These are phyloP conservation scores for Merops nubicus DNA, from an alignment of 2,113 vertebrate genomes.

Conservation along the genomic window DNA sequence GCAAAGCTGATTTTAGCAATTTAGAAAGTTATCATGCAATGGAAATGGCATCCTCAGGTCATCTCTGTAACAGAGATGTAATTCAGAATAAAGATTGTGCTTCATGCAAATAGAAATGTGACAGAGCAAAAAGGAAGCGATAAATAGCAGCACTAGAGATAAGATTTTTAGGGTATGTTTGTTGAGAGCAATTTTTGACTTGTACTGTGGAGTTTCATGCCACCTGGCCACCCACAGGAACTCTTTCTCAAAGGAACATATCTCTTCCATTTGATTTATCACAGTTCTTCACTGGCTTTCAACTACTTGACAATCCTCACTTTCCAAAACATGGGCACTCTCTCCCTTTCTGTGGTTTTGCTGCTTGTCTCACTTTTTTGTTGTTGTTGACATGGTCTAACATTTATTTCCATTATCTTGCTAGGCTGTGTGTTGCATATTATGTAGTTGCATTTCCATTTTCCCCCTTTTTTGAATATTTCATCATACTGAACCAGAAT, in stretches of 20 bases:
- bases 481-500: neutral
- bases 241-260: neutral
- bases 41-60: neutral
- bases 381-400: neutral
- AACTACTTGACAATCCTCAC: neutral
- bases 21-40: neutral
- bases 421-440: neutral
- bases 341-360: neutral
- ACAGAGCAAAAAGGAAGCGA: neutral
- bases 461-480: neutral
- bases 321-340: neutral
- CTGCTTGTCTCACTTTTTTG: neutral
- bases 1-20: neutral
- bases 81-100: neutral
- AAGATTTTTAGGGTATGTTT: neutral
- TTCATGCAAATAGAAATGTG: neutral
- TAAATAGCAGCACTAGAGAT: neutral
- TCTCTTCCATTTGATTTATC: neutral
- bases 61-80: neutral
- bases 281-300: neutral
- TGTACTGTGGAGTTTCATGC: neutral
- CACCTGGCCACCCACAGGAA: neutral
- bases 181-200: neutral
- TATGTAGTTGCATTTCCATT: neutral
- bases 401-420: neutral